phyloP scores from a whole-genome alignment of 1,140 invertebrate species.

The Dendrolimus punctatus region DNA sequence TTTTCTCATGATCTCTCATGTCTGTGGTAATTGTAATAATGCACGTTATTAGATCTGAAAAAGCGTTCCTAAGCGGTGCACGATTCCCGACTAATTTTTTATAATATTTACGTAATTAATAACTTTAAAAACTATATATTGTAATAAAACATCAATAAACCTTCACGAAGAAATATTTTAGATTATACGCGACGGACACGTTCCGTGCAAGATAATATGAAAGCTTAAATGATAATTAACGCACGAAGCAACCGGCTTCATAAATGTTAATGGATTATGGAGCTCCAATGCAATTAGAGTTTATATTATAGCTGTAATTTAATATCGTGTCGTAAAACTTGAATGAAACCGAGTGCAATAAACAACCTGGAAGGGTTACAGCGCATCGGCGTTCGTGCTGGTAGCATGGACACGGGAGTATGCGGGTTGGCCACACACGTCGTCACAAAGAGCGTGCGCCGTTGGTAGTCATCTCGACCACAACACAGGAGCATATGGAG shows the following conservation, averaged over 20 bases:
- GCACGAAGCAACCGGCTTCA: conserved; percentile 18
- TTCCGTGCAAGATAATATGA: too few relatives aligned
- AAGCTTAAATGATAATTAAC: conserved; percentile 18
- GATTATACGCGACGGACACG: too few relatives aligned
- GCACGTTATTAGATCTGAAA: too few relatives aligned
- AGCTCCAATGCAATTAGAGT: conserved; percentile 21
- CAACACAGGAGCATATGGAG: conserved; percentile 16
- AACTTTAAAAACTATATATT: too few relatives aligned
- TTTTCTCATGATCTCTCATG: too few relatives aligned
- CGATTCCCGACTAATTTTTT: too few relatives aligned
- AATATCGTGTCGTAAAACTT: conserved; percentile 19
- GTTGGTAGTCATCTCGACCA: conserved; percentile 13
- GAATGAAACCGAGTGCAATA: conserved; percentile 21
- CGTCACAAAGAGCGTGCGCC: background rate
- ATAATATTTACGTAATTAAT: too few relatives aligned
- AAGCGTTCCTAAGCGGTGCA: too few relatives aligned
- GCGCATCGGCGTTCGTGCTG: conserved; percentile 18
- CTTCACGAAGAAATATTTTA: too few relatives aligned
- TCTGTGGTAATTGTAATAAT: too few relatives aligned
- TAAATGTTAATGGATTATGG: conserved; percentile 17
- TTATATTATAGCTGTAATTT: conserved; percentile 15
- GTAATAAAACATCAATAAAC: too few relatives aligned
- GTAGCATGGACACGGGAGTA: background rate
- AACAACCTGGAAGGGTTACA: conserved; percentile 14
- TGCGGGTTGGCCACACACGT: conserved; percentile 19